phyloP scores from a whole-genome alignment of 2,113 vertebrate genomes.

The Burhinus bistriatus region DNA sequence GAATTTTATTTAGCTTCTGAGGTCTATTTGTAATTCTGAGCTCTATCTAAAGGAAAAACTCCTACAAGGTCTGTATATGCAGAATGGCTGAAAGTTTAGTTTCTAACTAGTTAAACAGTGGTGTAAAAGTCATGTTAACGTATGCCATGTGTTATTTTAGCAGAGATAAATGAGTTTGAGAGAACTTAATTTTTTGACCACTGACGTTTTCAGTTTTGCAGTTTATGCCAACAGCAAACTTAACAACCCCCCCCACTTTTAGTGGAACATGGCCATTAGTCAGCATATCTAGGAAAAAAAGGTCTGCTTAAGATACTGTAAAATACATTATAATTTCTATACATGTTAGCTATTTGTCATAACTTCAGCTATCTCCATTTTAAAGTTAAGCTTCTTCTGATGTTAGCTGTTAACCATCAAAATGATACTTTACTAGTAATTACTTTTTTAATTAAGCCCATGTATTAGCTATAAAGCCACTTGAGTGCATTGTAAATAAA shows the following conservation, averaged over 20 bases:
- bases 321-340: slow-evolving; percentile 48
- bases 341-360: slow-evolving; percentile 52
- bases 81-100: not conserved
- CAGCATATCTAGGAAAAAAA: slow-evolving; percentile 37
- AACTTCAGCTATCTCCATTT: slow-evolving; percentile 46
- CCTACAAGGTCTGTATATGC: not conserved
- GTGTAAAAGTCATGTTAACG: slow-evolving; percentile 2
- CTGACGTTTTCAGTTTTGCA: slow-evolving; percentile 24
- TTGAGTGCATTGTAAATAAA: slow-evolving; percentile 77
- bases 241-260: not conserved
- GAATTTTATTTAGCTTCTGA: slow-evolving; percentile 1
- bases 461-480: slow-evolving; percentile 73
- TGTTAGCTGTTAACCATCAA: slow-evolving; percentile 63
- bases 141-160: slow-evolving; percentile 27
- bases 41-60: not conserved
- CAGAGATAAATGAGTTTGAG: slow-evolving; percentile 21
- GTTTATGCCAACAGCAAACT: slow-evolving; percentile 14
- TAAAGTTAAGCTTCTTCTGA: slow-evolving; percentile 64
- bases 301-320: slow-evolving; percentile 47
- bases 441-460: slow-evolving; percentile 74
- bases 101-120: slow-evolving; percentile 1
- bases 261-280: not conserved
- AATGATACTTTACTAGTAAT: slow-evolving; percentile 73
- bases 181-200: slow-evolving; percentile 35
- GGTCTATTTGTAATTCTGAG: not conserved